phyloP scores from a whole-genome alignment of 2,888 invertebrate species.

The Phortica okadai region DNA sequence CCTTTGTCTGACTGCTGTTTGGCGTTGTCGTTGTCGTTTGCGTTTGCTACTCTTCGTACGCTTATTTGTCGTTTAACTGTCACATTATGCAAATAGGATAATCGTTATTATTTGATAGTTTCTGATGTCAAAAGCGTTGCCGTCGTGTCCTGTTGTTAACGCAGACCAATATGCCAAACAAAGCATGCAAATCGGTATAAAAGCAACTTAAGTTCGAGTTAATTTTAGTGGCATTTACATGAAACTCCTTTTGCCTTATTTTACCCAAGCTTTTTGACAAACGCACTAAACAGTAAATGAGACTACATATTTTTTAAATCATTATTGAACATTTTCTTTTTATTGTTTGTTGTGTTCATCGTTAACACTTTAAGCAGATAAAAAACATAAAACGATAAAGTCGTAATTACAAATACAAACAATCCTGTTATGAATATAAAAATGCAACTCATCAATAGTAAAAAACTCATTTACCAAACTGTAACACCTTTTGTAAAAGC shows the following conservation, averaged over 20 bases:
- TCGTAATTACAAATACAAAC: too few relatives aligned
- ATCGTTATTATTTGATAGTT: slow-evolving; percentile 71
- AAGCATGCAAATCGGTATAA: background rate
- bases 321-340: background rate
- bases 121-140: slow-evolving; percentile 62
- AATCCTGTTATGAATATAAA: background rate
- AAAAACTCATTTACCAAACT: slow-evolving; percentile 3
- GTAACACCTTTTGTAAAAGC: background rate
- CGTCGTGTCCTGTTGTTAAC: background rate
- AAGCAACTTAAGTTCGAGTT: background rate
- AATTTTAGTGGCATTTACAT: background rate
- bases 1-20: background rate
- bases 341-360: background rate
- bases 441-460: slow-evolving; percentile 4
- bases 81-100: slow-evolving; percentile 69
- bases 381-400: background rate
- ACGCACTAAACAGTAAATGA: too few relatives aligned
- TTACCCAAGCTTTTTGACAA: too few relatives aligned
- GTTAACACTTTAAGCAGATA: background rate
- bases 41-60: slow-evolving; percentile 41
- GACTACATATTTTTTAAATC: too few relatives aligned
- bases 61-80: slow-evolving; percentile 67
- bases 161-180: slow-evolving; percentile 1
- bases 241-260: background rate
- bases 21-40: slow-evolving; percentile 15